Base-by-base conservation (phyloP, 1,140 invertebrate species). In the Lepidurus apus region DNA sequence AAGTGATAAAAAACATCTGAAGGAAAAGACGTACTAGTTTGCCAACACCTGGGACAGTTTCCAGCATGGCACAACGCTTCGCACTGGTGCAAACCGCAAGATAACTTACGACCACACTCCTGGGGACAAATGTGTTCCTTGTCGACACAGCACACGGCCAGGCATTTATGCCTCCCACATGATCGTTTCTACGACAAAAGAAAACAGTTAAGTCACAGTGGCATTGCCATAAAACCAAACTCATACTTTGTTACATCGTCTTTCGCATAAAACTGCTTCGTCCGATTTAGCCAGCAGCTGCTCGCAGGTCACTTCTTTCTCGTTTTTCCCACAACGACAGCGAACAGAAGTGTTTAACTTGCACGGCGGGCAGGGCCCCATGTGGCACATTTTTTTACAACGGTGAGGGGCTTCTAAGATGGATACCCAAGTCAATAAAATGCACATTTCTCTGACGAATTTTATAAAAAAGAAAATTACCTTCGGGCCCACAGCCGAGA, bases 241-340 rank as follows among this genome's bases (percentile, higher is more conserved):
- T 21, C 83, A 83, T 85, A 92, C 91, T 86, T 96, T 96, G 73
- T 91, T 92, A 85, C 96, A 98, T 82, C 92, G 92, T 81, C 92
- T 93, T 82, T 95, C 90, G 85, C 96, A 98, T 11, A 91, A 85
- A 7, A 91, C 90, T 92, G 92, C 81, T 92, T 90, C 26, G 89
- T 87, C 82, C 89, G 0, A 89, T 88, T 0, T 34, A 34, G 34
- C 34, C 34, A 34, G 34, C 86, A 95, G 84, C 65, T 95, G 89
- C 1, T 86, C 86, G 84, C 96, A 98, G 1, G 90, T 87, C 74
- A 97, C 89, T 84, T 95, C 91, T 81, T 92, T 92, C 78, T 91
- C 90, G 86, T 92, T 93, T 82, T 91, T 89, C n/a, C 93, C 94
- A 85, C 97, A 99, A n/a, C 94, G 90, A 83, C 97, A 98, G 77